These are phyloP conservation scores for Prunella fulvescens DNA, from an alignment of 2,113 vertebrate genomes.

Conservation along the genomic window DNA sequence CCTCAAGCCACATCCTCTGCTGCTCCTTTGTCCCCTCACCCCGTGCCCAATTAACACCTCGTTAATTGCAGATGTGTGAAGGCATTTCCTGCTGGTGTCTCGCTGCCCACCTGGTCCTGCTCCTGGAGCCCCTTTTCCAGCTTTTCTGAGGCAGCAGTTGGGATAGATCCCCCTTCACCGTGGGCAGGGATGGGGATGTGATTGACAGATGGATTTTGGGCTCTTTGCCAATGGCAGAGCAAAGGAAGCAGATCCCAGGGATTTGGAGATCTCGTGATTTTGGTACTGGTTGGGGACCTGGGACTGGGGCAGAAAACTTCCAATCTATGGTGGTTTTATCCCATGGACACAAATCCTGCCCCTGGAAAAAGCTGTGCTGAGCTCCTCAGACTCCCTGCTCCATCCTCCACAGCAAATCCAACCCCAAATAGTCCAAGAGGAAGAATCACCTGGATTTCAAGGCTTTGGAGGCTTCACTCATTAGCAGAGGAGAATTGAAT, in stretches of 20 bases:
- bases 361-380: neutral
- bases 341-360: neutral
- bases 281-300: neutral
- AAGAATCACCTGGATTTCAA: neutral
- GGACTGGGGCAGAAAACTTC: neutral
- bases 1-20: constrained; percentile 43
- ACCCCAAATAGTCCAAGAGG: neutral
- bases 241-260: neutral
- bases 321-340: accelerated
- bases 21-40: neutral
- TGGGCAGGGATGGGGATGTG: neutral
- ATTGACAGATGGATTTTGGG: accelerated
- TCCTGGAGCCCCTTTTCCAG: neutral
- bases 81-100: neutral
- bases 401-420: neutral
- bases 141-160: neutral
- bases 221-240: accelerated
- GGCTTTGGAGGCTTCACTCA: neutral
- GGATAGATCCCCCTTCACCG: accelerated
- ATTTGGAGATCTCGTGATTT: neutral
- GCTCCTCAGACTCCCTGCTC: neutral
- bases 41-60: constrained; percentile 22
- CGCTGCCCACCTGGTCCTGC: neutral
- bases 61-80: neutral
- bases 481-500: neutral